Evolutionary conservation across 2,113 vertebrate genomes (phyloP).

Genomic region (Odocoileus hemionus): DNA sequence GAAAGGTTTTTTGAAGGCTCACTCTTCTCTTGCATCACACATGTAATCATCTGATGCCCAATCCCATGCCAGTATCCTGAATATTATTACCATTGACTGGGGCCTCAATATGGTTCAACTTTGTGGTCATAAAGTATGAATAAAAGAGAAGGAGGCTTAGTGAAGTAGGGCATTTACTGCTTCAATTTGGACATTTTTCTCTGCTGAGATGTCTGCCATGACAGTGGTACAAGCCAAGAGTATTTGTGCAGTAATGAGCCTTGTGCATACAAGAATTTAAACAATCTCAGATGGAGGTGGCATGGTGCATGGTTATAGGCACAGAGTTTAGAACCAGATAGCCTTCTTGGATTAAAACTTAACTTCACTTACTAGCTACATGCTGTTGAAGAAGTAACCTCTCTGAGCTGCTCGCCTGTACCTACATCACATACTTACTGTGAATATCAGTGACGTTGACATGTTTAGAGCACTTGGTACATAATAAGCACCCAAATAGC

Average conservation of each 20-base stretch:
- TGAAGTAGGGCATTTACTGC: neutral
- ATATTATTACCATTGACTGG: neutral
- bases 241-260: neutral
- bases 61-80: neutral
- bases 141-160: neutral
- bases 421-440: neutral
- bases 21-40: neutral
- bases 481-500: neutral
- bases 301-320: neutral
- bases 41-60: neutral
- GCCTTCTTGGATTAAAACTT: neutral
- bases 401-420: neutral
- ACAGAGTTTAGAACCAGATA: neutral
- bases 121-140: neutral
- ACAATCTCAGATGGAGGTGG: neutral
- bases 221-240: neutral
- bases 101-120: neutral
- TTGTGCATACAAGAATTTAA: neutral
- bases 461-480: neutral
- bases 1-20: neutral
- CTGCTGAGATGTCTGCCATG: neutral
- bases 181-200: neutral
- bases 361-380: neutral
- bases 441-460: neutral
- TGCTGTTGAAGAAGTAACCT: neutral